Percentiles rank a stretch among this genome's conserved stretches.
Conservation (phyloP, 1,140 invertebrate species). For the Megalopta genalis region DNA sequence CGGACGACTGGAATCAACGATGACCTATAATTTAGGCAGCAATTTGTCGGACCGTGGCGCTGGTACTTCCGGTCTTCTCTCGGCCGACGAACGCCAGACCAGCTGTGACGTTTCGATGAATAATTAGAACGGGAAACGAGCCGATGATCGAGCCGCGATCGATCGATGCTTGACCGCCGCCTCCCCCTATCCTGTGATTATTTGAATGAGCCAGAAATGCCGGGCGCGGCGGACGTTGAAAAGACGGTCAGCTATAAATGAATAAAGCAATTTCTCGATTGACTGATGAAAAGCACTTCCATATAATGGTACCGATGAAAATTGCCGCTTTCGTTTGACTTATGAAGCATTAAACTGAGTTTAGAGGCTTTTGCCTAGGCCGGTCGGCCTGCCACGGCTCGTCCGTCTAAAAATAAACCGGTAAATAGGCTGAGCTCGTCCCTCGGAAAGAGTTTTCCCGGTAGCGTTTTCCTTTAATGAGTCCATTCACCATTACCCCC, state of each 20-base stretch:
- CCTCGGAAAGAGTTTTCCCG: constrained; percentile 35
- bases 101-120: constrained; percentile 1
- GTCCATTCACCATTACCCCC: constrained; percentile 35
- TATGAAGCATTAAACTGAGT: constrained; percentile 48
- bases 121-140: neutral
- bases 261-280: constrained; percentile 55
- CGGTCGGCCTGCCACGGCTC: neutral
- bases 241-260: constrained; percentile 24
- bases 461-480: constrained; percentile 42
- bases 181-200: constrained; percentile 25
- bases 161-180: neutral
- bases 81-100: neutral
- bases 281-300: constrained; percentile 46
- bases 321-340: constrained; percentile 51
- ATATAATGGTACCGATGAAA: constrained; percentile 51
- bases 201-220: constrained; percentile 40
- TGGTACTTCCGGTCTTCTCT: neutral
- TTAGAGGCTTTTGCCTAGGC: constrained; percentile 44
- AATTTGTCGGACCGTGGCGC: neutral
- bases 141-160: neutral
- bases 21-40: neutral
- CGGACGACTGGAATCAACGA: neutral
- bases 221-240: neutral
- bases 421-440: constrained; percentile 50
- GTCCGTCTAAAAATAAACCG: constrained; percentile 46